These are phyloP conservation scores for Labeo calbasu DNA, from an alignment of 2,797 vertebrate genomes.

Conservation along the genomic window DNA sequence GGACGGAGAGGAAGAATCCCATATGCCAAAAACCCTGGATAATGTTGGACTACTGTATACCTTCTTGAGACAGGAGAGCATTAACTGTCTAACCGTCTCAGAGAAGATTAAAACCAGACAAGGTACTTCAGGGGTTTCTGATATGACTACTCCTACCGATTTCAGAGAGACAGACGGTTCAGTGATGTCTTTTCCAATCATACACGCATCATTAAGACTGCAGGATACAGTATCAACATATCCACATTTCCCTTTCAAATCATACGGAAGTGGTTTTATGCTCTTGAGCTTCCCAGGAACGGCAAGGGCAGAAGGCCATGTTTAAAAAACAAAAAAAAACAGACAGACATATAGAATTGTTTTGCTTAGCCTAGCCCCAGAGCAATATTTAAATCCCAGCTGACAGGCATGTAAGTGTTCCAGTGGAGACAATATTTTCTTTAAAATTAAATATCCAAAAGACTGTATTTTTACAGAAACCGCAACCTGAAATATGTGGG, in stretches of 20 bases:
- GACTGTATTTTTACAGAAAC: neutral
- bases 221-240: constrained; percentile 33
- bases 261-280: constrained; percentile 33
- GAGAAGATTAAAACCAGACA: constrained; percentile 42
- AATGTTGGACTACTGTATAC: constrained; percentile 58
- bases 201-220: constrained; percentile 17
- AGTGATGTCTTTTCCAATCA: constrained; percentile 35
- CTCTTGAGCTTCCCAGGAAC: constrained; percentile 29
- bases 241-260: constrained; percentile 44
- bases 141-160: constrained; percentile 21
- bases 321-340: neutral
- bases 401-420: constrained; percentile 37
- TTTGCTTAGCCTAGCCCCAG: constrained; percentile 25
- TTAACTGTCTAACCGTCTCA: neutral
- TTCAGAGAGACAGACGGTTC: neutral
- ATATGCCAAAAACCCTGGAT: constrained; percentile 64
- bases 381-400: constrained; percentile 25
- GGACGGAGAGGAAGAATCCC: constrained; percentile 71
- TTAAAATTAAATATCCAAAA: constrained; percentile 21
- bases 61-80: constrained; percentile 56
- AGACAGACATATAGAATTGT: constrained; percentile 11
- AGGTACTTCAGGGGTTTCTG: constrained; percentile 13
- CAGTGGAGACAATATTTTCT: constrained; percentile 35
- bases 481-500: neutral
- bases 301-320: constrained; percentile 13